phyloP scores from a whole-genome alignment of 1,140 invertebrate genomes.

The Semibalanus balanoides region DNA sequence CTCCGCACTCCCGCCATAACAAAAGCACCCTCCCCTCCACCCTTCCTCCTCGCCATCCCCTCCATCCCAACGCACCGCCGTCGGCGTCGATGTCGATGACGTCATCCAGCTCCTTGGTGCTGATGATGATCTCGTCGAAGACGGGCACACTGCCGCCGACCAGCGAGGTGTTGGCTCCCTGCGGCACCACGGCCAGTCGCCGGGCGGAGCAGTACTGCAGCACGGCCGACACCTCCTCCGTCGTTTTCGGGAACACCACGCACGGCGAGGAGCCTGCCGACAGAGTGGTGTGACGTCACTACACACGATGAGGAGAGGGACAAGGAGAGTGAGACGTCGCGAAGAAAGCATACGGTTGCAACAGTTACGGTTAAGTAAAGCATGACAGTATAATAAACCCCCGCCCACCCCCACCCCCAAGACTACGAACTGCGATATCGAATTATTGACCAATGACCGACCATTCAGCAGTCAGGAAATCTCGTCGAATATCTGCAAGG shows the following conservation, averaged over 20 bases:
- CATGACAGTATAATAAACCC: no score
- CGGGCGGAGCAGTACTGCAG: constrained; percentile 70
- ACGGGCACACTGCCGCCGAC: constrained; percentile 88
- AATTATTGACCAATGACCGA: no score
- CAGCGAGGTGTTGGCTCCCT: constrained; percentile 86
- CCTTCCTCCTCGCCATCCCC: neutral
- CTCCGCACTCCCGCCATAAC: no score
- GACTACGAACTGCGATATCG: no score
- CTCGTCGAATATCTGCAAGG: no score
- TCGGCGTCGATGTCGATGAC: constrained; percentile 34
- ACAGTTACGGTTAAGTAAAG: no score
- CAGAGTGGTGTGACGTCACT: no score
- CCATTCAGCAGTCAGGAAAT: no score
- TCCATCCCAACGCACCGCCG: constrained; percentile 26
- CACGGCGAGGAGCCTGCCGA: constrained; percentile 36
- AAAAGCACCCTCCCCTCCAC: no score
- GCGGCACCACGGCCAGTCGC: constrained; percentile 77
- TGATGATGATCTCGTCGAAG: constrained; percentile 91
- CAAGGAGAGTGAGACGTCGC: no score
- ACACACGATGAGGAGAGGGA: no score
- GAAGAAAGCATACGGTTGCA: neutral
- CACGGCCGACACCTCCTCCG: constrained; percentile 73
- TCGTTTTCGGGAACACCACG: constrained; percentile 55
- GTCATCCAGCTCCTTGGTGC: constrained; percentile 69
- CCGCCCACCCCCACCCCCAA: no score